A percentile compares a stretch with the other conserved stretches of the same genome.
Evolutionary conservation across 2,797 vertebrate species (phyloP).

Genomic region (Pangasius krempfi): DNA sequence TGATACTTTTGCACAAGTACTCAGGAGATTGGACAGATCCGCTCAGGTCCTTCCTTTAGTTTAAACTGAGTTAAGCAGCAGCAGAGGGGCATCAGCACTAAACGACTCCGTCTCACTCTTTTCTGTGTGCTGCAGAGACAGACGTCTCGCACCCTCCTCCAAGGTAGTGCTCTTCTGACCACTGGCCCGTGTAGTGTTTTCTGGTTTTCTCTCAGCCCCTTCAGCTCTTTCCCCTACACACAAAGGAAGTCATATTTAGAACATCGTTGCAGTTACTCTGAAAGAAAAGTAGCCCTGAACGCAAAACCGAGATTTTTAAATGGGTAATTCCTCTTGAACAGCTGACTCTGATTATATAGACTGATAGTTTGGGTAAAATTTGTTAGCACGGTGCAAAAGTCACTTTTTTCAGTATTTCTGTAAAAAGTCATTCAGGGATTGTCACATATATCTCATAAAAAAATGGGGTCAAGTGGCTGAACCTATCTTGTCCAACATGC

Average conservation of each 20-base stretch:
- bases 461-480: not conserved
- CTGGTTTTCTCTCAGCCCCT: conserved; percentile 69
- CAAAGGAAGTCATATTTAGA: conserved; percentile 17
- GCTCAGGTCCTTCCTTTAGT: not conserved
- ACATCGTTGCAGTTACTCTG: not conserved
- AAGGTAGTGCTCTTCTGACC: conserved; percentile 51
- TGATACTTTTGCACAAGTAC: not conserved
- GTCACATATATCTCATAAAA: not conserved
- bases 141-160: conserved; percentile 66
- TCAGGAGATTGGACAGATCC: not conserved
- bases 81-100: conserved; percentile 68
- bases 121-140: conserved; percentile 66
- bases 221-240: conserved; percentile 75
- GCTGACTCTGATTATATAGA: not conserved
- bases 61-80: conserved; percentile 70
- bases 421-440: not conserved
- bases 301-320: not conserved
- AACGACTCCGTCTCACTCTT: conserved; percentile 62
- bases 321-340: not conserved
- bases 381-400: not conserved
- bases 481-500: not conserved
- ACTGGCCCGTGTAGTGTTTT: conserved; percentile 22
- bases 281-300: not conserved
- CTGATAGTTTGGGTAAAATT: not conserved
- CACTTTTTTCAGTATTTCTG: not conserved